Evolutionary conservation across 2,888 invertebrate species (phyloP).

Genomic region (Punctoribates punctum): DNA sequence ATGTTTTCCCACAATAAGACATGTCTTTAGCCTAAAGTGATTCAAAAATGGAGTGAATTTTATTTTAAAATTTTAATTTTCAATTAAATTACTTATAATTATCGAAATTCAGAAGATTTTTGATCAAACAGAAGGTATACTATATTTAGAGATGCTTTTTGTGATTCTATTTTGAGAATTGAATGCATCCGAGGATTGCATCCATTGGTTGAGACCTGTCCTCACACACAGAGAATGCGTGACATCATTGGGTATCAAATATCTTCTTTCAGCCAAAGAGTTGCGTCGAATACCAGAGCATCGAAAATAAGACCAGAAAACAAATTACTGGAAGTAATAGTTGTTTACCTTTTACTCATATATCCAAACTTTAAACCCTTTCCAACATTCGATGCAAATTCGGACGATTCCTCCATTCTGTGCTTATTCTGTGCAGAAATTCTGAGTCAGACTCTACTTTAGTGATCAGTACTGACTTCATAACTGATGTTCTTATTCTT

Average conservation of each 20-base stretch:
- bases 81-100: background rate
- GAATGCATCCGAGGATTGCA: background rate
- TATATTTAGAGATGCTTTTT: constrained; percentile 32
- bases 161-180: constrained; percentile 31
- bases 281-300: constrained; percentile 26
- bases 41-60: background rate
- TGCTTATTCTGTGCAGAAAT: too few relatives aligned
- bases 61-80: too few relatives aligned
- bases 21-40: background rate
- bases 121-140: background rate
- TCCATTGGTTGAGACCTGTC: constrained; percentile 27
- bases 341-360: too few relatives aligned
- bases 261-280: background rate
- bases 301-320: constrained; percentile 10
- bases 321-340: background rate
- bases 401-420: too few relatives aligned
- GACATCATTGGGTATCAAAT: constrained; percentile 37
- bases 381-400: too few relatives aligned
- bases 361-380: too few relatives aligned
- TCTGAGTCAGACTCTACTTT: too few relatives aligned
- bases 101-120: background rate
- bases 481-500: too few relatives aligned
- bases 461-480: too few relatives aligned
- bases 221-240: constrained; percentile 34
- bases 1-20: background rate